Evolutionary conservation across 2,113 vertebrate species (phyloP).

Genomic region (Catharus bicknelli): DNA sequence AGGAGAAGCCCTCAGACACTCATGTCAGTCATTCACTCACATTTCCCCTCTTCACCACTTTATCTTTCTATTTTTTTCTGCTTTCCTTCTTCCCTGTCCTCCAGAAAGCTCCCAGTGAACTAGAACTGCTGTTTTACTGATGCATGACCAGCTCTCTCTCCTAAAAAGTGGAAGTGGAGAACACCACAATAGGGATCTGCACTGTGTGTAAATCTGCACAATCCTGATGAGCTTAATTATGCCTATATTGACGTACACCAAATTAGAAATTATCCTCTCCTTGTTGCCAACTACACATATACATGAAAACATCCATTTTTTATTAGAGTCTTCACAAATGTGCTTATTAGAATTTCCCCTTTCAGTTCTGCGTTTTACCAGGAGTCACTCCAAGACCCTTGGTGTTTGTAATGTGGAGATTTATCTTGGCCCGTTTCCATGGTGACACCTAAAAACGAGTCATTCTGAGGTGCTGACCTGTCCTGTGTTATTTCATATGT

Average conservation of each 20-base stretch:
- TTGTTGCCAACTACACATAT: constrained; percentile 29
- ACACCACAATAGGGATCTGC: background rate
- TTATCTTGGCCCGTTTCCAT: constrained; percentile 74
- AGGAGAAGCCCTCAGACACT: background rate
- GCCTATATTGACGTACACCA: background rate
- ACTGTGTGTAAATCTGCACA: background rate
- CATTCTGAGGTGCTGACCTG: constrained; percentile 68
- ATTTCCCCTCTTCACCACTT: background rate
- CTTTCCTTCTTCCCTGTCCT: background rate
- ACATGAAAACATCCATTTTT: constrained; percentile 42
- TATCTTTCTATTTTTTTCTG: background rate
- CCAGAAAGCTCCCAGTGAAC: background rate
- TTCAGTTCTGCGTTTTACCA: background rate
- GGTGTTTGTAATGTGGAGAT: constrained; percentile 59
- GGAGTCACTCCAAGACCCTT: constrained; percentile 38
- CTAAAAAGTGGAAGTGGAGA: background rate
- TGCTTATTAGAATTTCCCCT: constrained; percentile 43
- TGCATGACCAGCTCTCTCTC: background rate
- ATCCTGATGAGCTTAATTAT: background rate
- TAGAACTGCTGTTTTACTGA: constrained; percentile 4
- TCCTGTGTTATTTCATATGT: constrained; percentile 71
- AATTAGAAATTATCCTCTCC: background rate
- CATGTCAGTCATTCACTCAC: background rate
- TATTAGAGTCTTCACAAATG: background rate
- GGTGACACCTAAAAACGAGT: constrained; percentile 70